Evolutionary conservation across 2,113 vertebrate genomes (phyloP).

Genomic region (Dromaius novaehollandiae): DNA sequence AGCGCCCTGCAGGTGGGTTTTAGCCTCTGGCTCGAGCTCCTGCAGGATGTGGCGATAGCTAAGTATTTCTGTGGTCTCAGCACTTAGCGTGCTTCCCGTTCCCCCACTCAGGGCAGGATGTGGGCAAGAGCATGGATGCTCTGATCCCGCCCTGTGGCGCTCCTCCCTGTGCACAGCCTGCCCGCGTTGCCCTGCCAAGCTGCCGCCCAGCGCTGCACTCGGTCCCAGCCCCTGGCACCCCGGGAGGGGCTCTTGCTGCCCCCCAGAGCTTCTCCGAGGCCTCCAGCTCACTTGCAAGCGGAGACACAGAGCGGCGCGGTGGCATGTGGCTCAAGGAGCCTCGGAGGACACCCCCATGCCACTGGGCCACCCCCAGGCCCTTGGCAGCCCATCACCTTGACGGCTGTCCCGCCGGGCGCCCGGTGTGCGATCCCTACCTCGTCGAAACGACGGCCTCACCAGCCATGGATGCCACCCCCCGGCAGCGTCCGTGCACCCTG

Average conservation of each 20-base stretch:
- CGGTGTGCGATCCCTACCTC: accelerated
- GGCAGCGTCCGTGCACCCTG: background rate
- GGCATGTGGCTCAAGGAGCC: conserved; percentile 41
- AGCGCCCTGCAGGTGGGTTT: background rate
- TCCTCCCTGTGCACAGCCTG: background rate
- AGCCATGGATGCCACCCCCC: background rate
- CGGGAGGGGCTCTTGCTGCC: accelerated
- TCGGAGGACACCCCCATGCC: accelerated
- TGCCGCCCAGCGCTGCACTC: background rate
- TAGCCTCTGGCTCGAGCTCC: conserved; percentile 15
- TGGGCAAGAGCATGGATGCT: background rate
- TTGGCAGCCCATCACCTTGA: background rate
- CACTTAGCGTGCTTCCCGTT: background rate
- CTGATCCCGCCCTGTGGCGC: background rate
- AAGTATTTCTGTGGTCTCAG: conserved; percentile 10
- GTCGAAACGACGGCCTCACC: background rate
- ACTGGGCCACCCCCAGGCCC: background rate
- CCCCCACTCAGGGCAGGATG: background rate
- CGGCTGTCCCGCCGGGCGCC: background rate
- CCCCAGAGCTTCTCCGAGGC: background rate
- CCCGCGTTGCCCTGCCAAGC: background rate
- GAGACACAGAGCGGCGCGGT: background rate
- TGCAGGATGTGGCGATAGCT: conserved; percentile 33
- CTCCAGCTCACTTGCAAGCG: accelerated
- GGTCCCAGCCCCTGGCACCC: background rate